Conservation (phyloP, 2,797 vertebrate species). For the Notoglanidium macrostoma region DNA sequence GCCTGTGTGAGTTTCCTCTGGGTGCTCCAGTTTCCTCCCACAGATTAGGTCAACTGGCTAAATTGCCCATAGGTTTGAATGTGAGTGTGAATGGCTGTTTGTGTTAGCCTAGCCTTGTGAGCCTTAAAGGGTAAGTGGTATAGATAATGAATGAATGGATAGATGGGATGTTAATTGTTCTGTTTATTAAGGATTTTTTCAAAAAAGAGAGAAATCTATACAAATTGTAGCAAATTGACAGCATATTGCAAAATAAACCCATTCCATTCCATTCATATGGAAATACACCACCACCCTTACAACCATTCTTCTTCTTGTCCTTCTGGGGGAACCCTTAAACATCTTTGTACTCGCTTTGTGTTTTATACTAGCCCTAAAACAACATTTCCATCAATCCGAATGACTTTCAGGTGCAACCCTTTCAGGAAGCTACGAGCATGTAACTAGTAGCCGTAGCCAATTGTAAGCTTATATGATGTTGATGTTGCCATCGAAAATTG, state of each 20-base stretch:
- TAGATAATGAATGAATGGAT: too few species aligned
- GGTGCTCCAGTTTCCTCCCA: too few species aligned
- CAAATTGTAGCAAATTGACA: background rate
- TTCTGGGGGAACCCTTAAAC: background rate
- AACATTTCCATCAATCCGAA: background rate
- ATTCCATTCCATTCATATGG: background rate
- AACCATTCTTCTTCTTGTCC: background rate
- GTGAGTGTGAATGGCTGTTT: too few species aligned
- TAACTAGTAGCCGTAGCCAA: background rate
- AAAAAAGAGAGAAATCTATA: background rate
- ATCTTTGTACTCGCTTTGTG: background rate
- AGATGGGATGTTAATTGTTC: too few species aligned
- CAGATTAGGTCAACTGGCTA: too few species aligned
- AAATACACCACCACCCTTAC: background rate
- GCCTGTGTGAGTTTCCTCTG: too few species aligned
- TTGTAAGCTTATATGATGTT: background rate
- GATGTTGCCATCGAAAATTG: background rate
- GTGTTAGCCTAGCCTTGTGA: too few species aligned
- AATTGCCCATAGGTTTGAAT: too few species aligned
- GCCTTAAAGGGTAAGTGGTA: too few species aligned
- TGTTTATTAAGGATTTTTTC: background rate
- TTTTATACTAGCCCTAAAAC: background rate
- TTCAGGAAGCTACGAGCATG: background rate
- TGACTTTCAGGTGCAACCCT: background rate
- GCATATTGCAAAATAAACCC: background rate